Conservation (phyloP, 2,113 vertebrate species). For the Indicator indicator region DNA sequence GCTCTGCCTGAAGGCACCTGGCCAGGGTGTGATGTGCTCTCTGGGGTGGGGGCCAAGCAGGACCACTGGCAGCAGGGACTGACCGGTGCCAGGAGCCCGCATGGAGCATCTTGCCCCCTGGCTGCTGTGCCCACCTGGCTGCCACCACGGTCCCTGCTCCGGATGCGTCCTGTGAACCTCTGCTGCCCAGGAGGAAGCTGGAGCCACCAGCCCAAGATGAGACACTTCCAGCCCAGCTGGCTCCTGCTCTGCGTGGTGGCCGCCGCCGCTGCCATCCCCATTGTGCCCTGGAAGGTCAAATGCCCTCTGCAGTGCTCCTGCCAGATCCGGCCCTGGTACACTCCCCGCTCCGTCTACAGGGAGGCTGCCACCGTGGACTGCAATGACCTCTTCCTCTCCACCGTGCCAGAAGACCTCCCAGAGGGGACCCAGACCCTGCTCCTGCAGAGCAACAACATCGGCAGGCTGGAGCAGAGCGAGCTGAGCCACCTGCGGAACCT, state of each 20-base stretch:
- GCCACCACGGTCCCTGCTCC: accelerated
- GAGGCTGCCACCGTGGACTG: conserved; percentile 93
- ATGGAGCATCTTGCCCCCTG: background rate
- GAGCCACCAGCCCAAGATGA: conserved; percentile 62
- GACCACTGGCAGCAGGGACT: background rate
- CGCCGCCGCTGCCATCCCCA: conserved; percentile 73
- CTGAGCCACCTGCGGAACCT: conserved; percentile 85
- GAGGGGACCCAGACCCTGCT: conserved; percentile 87
- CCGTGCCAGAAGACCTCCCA: conserved; percentile 80
- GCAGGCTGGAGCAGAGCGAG: conserved; percentile 75
- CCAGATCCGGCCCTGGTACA: conserved; percentile 94
- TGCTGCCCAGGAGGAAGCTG: background rate
- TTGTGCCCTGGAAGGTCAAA: conserved; percentile 87
- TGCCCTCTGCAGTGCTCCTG: conserved; percentile 86
- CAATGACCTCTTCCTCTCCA: conserved; percentile 85
- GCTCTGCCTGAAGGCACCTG: conserved; percentile 1
- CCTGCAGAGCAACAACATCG: conserved; percentile 90
- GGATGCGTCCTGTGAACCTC: background rate
- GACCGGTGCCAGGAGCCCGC: background rate
- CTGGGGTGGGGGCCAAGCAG: accelerated
- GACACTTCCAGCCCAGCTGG: conserved; percentile 72
- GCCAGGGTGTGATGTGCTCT: background rate
- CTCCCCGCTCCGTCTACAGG: conserved; percentile 86
- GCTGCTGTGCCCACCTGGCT: background rate
- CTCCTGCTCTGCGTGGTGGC: conserved; percentile 79